These are phyloP conservation scores for Athalia cordata DNA, from an alignment of 2,888 invertebrate genomes.

Conservation along the genomic window DNA sequence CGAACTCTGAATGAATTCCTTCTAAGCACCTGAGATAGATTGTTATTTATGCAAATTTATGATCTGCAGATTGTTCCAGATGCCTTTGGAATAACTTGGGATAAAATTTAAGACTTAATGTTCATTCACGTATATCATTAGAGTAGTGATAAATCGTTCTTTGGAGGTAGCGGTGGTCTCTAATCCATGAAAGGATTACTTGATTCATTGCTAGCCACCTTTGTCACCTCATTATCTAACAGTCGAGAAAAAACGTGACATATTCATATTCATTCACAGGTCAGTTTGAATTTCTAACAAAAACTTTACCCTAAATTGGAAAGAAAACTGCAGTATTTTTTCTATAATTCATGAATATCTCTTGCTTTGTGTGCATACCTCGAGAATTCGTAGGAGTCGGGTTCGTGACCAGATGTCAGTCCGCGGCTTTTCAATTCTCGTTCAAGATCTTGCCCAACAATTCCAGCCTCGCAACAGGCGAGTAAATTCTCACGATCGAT, in stretches of 20 bases:
- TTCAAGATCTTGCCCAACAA: slow-evolving; percentile 96
- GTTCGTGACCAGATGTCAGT: slow-evolving; percentile 96
- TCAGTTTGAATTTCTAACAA: too few relatives aligned
- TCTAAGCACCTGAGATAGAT: too few relatives aligned
- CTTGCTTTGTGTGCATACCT: slow-evolving; percentile 70
- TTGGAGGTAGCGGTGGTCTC: not conserved
- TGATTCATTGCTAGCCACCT: not conserved
- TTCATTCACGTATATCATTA: too few relatives aligned
- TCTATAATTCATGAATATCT: slow-evolving; percentile 9
- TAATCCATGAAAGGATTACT: slow-evolving; percentile 8
- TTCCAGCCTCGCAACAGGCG: slow-evolving; percentile 91
- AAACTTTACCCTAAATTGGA: too few relatives aligned
- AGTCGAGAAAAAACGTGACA: not conserved
- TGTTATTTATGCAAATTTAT: too few relatives aligned
- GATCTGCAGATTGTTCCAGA: too few relatives aligned
- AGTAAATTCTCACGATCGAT: slow-evolving; percentile 90
- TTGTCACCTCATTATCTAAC: not conserved
- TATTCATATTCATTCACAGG: too few relatives aligned
- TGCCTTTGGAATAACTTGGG: too few relatives aligned
- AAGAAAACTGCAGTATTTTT: not conserved
- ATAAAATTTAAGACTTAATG: too few relatives aligned
- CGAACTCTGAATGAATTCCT: too few relatives aligned
- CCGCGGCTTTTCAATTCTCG: slow-evolving; percentile 85
- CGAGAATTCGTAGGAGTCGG: slow-evolving; percentile 98
- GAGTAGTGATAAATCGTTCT: not conserved